Evolutionary conservation across 2,888 invertebrate genomes (phyloP), one percentile per base, ranked within the genome.

Genomic region (Limnephilus rhombicus): DNA sequence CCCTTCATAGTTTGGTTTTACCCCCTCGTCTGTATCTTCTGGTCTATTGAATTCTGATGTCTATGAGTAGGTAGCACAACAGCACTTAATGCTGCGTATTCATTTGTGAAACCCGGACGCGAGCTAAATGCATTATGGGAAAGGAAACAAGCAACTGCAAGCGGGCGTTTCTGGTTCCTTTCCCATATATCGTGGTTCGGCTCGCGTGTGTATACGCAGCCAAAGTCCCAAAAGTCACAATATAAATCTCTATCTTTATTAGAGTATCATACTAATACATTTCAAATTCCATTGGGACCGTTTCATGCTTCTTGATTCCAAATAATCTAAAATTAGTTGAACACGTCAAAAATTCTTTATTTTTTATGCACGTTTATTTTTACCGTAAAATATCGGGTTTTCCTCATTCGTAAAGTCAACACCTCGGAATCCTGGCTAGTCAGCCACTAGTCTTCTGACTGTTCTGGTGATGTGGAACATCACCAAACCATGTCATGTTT

Each of bases 341-440:
- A 68, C 68, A 68, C n/a, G 68, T 68, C 68, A n/a, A 68, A 68
- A 68, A 68, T 68, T n/a, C 68, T n/a, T 24, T 68, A 68, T 68
- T 68, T 49, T 68, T 68, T 18, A 68, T 24, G 24, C 24, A 9
- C 7, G 68, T 68, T 68, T 68, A 68, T 68, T 68, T 68, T 68
- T 68, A 68, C 68, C 68, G 68, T 68, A n/a, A n/a, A 68, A 68
- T 68, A 68, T 31, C 34, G 82, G 31, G 31, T 83, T 83, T 83
- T 83, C 83, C 83, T 83, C 41, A n/a, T 83, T 83, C 83, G 24
- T 37, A 34, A 31, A 24, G 83, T 83, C 83, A 37, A 41, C 83
- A n/a, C 31, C 83, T 34, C 83, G 83, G 83, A 83, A 83, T 83
- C 83, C 83, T 34, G 83, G 34, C 83, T 15, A n/a, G 83, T 83